Evolutionary conservation across 2,113 vertebrate species (phyloP).

Genomic region (Rhabdomys dilectus): DNA sequence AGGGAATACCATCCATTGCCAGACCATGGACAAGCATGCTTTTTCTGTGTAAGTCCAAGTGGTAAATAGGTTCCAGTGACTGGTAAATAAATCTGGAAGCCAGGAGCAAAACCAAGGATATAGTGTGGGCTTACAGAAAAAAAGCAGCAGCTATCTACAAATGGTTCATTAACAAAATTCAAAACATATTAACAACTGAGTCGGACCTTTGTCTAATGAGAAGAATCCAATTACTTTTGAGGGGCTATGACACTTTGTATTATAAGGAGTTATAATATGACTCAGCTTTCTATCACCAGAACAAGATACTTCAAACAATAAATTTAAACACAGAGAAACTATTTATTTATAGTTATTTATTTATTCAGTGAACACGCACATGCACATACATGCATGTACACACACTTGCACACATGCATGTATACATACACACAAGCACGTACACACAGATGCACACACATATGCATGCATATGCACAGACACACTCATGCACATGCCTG

Average conservation of each 20-base stretch:
- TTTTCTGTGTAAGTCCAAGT: background rate
- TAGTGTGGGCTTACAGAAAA: background rate
- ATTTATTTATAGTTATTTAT: background rate
- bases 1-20: background rate
- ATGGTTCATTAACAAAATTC: background rate
- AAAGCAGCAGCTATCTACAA: background rate
- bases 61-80: background rate
- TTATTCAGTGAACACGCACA: background rate
- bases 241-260: background rate
- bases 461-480: too few relatives aligned
- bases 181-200: background rate
- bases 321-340: background rate
- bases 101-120: background rate
- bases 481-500: too few relatives aligned
- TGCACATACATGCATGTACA: too few relatives aligned
- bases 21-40: background rate
- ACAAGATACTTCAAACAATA: background rate
- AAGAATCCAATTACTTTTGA: background rate
- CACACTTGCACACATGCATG: too few relatives aligned
- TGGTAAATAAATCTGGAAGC: background rate
- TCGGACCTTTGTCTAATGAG: background rate
- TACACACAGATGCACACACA: too few relatives aligned
- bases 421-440: too few relatives aligned
- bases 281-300: background rate
- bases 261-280: background rate